Evolutionary conservation across 2,113 vertebrate genomes (phyloP).

Genomic region (Marcusenius ussheri): DNA sequence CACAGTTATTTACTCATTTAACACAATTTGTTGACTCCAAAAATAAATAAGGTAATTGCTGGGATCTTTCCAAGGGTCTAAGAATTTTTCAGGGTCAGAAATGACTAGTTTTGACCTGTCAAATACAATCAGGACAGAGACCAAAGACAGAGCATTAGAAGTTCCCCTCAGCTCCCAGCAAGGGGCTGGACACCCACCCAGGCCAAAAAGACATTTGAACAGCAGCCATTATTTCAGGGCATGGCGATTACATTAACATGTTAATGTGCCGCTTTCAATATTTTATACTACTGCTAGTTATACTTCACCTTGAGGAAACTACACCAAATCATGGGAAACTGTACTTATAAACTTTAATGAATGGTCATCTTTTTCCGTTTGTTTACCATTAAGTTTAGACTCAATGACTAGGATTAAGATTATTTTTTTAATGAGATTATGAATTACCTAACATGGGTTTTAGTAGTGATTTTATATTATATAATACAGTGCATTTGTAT

Average conservation of each 20-base stretch:
- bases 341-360: neutral
- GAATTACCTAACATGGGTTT: neutral
- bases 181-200: neutral
- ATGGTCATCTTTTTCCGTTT: neutral
- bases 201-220: neutral
- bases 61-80: constrained; percentile 27
- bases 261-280: neutral
- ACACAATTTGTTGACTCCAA: constrained; percentile 11
- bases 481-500: neutral
- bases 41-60: constrained; percentile 29
- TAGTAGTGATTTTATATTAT: neutral
- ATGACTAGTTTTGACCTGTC: constrained; percentile 23
- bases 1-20: neutral
- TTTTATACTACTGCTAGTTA: neutral
- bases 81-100: constrained; percentile 33
- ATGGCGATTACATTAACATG: neutral
- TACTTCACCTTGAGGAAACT: neutral
- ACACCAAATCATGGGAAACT: neutral
- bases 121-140: constrained; percentile 23
- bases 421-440: neutral
- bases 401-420: neutral
- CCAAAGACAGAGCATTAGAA: neutral
- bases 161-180: neutral
- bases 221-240: neutral
- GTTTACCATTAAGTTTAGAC: neutral